phyloP scores from a whole-genome alignment of 37 sponge, comb jelly and placozoan genomes.

The Ianthella basta region DNA sequence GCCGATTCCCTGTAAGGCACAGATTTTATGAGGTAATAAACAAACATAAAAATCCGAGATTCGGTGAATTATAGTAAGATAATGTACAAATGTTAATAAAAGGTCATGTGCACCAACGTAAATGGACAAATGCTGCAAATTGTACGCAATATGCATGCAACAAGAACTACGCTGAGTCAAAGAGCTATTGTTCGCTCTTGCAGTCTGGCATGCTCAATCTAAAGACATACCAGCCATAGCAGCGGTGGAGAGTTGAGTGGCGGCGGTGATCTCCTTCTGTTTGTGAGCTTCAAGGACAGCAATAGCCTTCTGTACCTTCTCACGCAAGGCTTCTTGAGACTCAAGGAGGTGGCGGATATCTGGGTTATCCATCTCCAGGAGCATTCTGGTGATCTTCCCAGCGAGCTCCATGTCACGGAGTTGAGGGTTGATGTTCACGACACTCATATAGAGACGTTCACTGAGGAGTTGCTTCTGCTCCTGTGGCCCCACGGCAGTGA shows the following conservation, averaged over 20 bases:
- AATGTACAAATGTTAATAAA: too few species aligned
- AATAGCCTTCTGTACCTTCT: conserved; percentile 94
- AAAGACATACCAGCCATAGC: conserved; percentile 10
- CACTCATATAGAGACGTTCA: conserved; percentile 86
- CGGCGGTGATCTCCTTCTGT: conserved; percentile 47
- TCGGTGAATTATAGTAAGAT: too few species aligned
- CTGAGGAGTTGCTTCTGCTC: conserved; percentile 98
- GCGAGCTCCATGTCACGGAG: conserved; percentile 60
- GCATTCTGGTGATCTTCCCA: conserved; percentile 99
- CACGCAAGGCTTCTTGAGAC: conserved; percentile 80
- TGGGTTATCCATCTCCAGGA: conserved; percentile 95
- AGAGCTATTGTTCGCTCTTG: too few species aligned
- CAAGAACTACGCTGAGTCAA: too few species aligned
- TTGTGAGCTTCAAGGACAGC: conserved; percentile 88
- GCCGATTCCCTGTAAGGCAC: too few species aligned
- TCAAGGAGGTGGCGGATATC: conserved; percentile 96
- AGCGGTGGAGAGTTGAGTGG: background rate
- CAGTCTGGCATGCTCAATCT: too few species aligned
- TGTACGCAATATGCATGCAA: too few species aligned
- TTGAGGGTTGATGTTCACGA: conserved; percentile 59
- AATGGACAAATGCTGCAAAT: too few species aligned
- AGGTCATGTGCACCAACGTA: too few species aligned
- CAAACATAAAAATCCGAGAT: too few species aligned
- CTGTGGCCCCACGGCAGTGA: conserved; percentile 70
- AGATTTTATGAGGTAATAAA: too few species aligned